These are phyloP conservation scores for Tetramorium parvispinum DNA, from an alignment of 1,140 invertebrate species.

Conservation along the genomic window DNA sequence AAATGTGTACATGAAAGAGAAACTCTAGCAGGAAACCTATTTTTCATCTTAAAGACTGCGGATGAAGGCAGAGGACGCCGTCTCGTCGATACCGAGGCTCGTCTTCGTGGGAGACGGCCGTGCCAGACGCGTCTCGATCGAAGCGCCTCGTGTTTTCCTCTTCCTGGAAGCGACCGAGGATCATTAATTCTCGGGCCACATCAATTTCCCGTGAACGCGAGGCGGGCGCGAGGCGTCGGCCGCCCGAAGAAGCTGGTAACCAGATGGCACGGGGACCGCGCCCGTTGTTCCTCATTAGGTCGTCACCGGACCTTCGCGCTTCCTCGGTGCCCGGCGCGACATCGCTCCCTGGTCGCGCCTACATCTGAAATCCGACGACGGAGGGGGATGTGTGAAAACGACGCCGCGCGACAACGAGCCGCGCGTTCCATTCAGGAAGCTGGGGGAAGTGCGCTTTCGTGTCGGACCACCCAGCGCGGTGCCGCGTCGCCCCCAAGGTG, in stretches of 20 bases:
- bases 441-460: slow-evolving; percentile 63
- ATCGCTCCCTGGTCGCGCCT: slow-evolving; percentile 67
- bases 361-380: slow-evolving; percentile 74
- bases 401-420: slow-evolving; percentile 44
- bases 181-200: slow-evolving; percentile 84
- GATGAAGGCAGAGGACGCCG: neutral
- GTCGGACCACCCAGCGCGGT: slow-evolving; percentile 65
- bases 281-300: slow-evolving; percentile 75
- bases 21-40: neutral
- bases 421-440: slow-evolving; percentile 68
- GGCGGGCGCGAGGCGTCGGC: slow-evolving; percentile 19
- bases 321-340: slow-evolving; percentile 38
- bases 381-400: slow-evolving; percentile 52
- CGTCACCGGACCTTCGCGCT: slow-evolving; percentile 75
- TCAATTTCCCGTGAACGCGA: slow-evolving; percentile 79
- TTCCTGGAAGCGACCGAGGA: slow-evolving; percentile 69
- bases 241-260: slow-evolving; percentile 68
- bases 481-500: slow-evolving; percentile 18
- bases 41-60: neutral
- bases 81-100: neutral
- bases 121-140: slow-evolving; percentile 12
- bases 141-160: slow-evolving; percentile 50
- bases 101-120: neutral
- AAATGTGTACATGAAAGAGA: neutral
- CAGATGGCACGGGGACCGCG: slow-evolving; percentile 66